Conservation (phyloP, 2,888 invertebrate genomes). For the Eudasyphora cyanicolor region DNA sequence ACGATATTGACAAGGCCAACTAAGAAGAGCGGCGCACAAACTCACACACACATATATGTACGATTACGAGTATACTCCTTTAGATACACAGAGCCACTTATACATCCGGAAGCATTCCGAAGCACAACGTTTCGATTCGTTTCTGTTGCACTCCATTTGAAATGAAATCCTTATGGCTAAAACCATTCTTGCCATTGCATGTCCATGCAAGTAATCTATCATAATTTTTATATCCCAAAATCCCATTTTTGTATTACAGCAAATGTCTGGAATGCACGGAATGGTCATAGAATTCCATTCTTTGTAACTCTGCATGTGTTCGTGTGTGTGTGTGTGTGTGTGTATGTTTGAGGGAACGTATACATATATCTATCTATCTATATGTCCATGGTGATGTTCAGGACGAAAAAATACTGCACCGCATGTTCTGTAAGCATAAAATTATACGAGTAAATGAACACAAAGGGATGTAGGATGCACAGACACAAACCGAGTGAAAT, state of each 20-base stretch:
- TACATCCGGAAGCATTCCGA: background rate
- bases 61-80: too few relatives aligned
- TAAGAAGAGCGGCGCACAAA: too few relatives aligned
- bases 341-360: slow-evolving; percentile 18
- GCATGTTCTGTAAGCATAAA: slow-evolving; percentile 34
- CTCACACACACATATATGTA: background rate
- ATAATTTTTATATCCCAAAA: slow-evolving; percentile 78
- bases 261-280: slow-evolving; percentile 72
- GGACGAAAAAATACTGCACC: slow-evolving; percentile 18
- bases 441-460: slow-evolving; percentile 38
- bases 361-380: too few relatives aligned
- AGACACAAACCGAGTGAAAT: slow-evolving; percentile 20
- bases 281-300: slow-evolving; percentile 67
- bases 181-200: slow-evolving; percentile 39
- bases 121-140: background rate
- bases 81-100: background rate
- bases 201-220: slow-evolving; percentile 74
- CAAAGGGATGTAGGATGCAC: background rate
- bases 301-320: slow-evolving; percentile 41
- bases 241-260: slow-evolving; percentile 76
- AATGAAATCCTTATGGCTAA: slow-evolving; percentile 40
- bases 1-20: slow-evolving; percentile 2
- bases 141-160: slow-evolving; percentile 25
- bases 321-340: slow-evolving; percentile 52
- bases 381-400: slow-evolving; percentile 1